A percentile compares a stretch with the other conserved stretches of the same genome.
phyloP scores from a whole-genome alignment of 2,888 invertebrate genomes.

The Xylocampa areola region DNA sequence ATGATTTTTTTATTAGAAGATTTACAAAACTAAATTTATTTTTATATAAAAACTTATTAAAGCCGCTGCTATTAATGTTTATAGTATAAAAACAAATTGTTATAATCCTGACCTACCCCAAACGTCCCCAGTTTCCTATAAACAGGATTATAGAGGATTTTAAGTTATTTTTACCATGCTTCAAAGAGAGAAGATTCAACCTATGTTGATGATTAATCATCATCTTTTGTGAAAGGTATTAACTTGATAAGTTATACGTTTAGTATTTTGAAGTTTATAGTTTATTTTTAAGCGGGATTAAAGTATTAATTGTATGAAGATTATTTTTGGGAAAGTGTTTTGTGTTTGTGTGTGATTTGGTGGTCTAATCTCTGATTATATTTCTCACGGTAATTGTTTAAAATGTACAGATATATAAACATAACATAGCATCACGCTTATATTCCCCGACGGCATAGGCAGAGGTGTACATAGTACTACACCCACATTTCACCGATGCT shows the following conservation, averaged over 20 bases:
- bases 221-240: slow-evolving; percentile 16
- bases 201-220: slow-evolving; percentile 12
- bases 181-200: slow-evolving; percentile 12
- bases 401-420: no score
- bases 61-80: background rate
- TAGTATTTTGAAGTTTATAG: slow-evolving; percentile 18
- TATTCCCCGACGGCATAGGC: no score
- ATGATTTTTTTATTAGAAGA: no score
- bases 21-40: no score
- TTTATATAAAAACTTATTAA: background rate
- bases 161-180: slow-evolving; percentile 23
- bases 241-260: slow-evolving; percentile 13
- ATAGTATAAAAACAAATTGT: slow-evolving; percentile 17
- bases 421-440: no score
- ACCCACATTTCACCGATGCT: no score
- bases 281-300: slow-evolving; percentile 1
- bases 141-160: slow-evolving; percentile 31
- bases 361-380: no score
- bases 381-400: no score
- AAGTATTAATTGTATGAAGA: background rate
- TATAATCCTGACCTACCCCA: slow-evolving; percentile 49
- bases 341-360: no score
- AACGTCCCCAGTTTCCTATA: slow-evolving; percentile 28
- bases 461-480: no score
- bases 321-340: background rate